Base-by-base conservation (phyloP, 2,797 vertebrate species). In the Aeoliscus strigatus region DNA sequence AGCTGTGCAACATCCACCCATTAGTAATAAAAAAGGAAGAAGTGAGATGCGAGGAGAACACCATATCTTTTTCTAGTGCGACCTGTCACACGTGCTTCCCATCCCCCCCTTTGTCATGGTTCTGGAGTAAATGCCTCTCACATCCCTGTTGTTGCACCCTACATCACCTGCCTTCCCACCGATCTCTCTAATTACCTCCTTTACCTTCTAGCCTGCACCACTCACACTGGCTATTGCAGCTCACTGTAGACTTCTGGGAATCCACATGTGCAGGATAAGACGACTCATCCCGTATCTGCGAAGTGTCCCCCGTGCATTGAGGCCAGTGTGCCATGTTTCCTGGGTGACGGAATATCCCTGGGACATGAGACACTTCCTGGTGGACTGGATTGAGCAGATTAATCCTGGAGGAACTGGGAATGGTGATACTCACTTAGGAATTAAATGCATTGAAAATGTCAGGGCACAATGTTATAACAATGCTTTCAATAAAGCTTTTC, bases 151-250 rank as follows among this genome's bases (percentile, higher is more conserved):
- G 55, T 63, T 46, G 58, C 59, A 40, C 43, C 37, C 37, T 31
- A 50, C 45, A 10, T 53, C 31, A 46, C 39, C 21, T 51, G 21
- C 49, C 24, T 27, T 27, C 25, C 47, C 37, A 23, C 50, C 29
- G 39, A 65, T 52, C 44, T 57, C 66, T 78, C 61, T 80, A 81
- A 83, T 82, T 80, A 73, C 69, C 54, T 81, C 50, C 69, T 73
- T 73, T 72, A 68, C 73, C 79, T 76, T 66, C 50, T 42, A 64
- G 75, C 56, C 39, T 56, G 57, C 44, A 69, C 58, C 51, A 27
- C 49, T 68, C 54, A 38, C 45, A 34, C 39, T 64, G 41, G 46
- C 51, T 62, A 13, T 41, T 47, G 58, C 54, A 60, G 45, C 62
- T 81, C 79, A 77, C 66, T 53, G 64, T 51, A 63, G 79, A 71